These are phyloP conservation scores for Erpobdella octoculata DNA, from an alignment of 2,888 invertebrate genomes.

Conservation along the genomic window DNA sequence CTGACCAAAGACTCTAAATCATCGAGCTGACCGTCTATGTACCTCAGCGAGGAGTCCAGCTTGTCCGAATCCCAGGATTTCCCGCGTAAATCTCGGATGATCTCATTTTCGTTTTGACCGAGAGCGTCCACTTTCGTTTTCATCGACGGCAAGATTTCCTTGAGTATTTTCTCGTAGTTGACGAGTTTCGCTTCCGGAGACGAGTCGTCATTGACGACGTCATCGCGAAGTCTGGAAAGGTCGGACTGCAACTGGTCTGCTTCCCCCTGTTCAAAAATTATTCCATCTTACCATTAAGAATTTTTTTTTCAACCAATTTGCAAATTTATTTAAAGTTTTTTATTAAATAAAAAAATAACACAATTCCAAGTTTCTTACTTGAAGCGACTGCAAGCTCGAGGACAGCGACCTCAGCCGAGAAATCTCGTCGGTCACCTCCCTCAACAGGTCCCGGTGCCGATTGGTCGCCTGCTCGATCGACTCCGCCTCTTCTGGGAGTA, in stretches of 20 bases:
- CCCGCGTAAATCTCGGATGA: background rate
- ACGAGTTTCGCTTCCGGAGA: background rate
- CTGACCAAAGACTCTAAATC: constrained; percentile 4
- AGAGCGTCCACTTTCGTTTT: background rate
- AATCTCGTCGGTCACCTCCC: background rate
- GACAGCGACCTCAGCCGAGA: constrained; percentile 5
- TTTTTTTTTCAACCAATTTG: no score
- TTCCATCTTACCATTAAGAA: no score
- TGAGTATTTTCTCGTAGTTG: background rate
- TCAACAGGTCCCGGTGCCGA: background rate
- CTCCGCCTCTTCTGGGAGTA: constrained; percentile 4
- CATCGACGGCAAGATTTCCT: constrained; percentile 5
- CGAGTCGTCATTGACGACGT: background rate
- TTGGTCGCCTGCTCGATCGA: background rate
- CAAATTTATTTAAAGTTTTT: no score
- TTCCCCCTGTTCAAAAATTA: background rate
- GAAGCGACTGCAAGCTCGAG: constrained; percentile 6
- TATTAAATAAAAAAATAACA: no score
- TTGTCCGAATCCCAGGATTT: constrained; percentile 10
- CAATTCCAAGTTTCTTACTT: background rate
- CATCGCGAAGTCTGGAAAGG: background rate
- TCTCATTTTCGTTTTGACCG: background rate
- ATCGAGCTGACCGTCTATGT: background rate
- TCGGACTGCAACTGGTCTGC: constrained; percentile 4
- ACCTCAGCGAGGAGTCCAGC: background rate